Evolutionary conservation across 2,113 vertebrate species (phyloP).

Genomic region (Aptenodytes forsteri): DNA sequence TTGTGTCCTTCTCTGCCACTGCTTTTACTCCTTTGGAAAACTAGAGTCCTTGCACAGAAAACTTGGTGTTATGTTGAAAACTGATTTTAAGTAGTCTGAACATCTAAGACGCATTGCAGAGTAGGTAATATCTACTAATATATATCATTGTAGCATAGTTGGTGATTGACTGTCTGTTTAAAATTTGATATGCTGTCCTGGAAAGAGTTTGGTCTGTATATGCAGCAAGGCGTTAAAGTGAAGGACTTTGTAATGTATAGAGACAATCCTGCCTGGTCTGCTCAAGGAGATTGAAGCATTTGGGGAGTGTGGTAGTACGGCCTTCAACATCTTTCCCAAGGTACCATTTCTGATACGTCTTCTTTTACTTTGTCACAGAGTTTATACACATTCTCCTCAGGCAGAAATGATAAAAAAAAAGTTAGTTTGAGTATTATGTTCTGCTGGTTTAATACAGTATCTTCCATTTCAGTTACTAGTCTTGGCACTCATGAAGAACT

Average conservation of each 20-base stretch:
- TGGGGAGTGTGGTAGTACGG: background rate
- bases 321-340: background rate
- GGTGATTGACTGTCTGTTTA: background rate
- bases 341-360: background rate
- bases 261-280: background rate
- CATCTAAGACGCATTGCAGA: rapidly evolving
- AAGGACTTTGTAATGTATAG: background rate
- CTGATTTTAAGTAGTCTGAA: background rate
- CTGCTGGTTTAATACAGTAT: background rate
- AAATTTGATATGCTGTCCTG: background rate
- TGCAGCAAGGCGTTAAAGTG: background rate
- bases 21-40: background rate
- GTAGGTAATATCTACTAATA: no score
- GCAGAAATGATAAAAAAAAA: background rate
- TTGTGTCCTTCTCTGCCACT: background rate
- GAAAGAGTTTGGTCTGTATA: background rate
- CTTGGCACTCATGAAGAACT: background rate
- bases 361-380: background rate
- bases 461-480: background rate
- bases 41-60: background rate
- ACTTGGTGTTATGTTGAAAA: background rate
- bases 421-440: background rate
- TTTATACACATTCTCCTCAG: background rate
- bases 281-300: background rate
- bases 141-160: rapidly evolving